Evolutionary conservation across 2,113 vertebrate species (phyloP).

Genomic region (Todiramphus saurophagus): DNA sequence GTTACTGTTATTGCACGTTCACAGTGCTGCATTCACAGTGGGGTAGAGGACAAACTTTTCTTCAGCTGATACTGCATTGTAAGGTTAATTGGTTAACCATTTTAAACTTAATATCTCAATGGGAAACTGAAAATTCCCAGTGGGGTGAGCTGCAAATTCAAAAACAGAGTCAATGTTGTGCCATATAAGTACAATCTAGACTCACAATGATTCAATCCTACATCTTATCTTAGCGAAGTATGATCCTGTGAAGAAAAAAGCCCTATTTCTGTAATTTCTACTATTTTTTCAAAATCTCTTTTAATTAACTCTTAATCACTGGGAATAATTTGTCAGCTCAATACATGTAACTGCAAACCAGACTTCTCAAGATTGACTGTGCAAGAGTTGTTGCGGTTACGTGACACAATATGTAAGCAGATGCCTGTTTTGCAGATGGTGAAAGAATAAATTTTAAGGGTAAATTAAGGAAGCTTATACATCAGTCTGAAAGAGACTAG

Average conservation of each 20-base stretch:
- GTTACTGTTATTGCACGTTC: neutral
- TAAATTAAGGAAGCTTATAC: neutral
- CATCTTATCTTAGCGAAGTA: neutral
- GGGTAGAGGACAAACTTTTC: constrained; percentile 24
- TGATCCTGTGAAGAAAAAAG: neutral
- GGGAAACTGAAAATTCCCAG: neutral
- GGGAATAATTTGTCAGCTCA: neutral
- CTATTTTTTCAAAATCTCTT: neutral
- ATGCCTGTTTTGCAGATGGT: neutral
- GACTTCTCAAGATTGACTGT: fast-evolving
- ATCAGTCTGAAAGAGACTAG: neutral
- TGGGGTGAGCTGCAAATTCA: neutral
- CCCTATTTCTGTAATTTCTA: neutral
- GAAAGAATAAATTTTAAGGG: neutral
- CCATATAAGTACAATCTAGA: neutral
- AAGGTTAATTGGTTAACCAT: constrained; percentile 9
- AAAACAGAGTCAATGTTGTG: neutral
- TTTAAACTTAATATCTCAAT: neutral
- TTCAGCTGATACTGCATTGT: neutral
- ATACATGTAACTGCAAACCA: neutral
- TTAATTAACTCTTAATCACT: neutral
- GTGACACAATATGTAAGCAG: neutral
- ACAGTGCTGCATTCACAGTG: neutral
- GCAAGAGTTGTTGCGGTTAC: neutral
- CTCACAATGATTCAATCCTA: neutral